Evolutionary conservation across 2,797 vertebrate species (phyloP).

Genomic region (Rallus crepitans): DNA sequence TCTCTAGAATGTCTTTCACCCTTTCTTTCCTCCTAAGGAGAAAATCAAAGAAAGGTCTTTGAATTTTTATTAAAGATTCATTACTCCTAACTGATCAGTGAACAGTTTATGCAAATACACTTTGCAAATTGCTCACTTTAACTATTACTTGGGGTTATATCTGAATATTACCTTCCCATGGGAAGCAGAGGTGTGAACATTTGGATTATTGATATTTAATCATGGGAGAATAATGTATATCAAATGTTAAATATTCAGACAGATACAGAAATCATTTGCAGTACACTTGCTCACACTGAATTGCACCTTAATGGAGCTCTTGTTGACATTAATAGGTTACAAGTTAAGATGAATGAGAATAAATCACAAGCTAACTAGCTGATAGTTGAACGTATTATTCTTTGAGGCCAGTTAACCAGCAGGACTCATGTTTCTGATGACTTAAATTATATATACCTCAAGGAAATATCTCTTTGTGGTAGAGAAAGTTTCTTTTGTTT

Average conservation of each 20-base stretch:
- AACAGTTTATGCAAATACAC: constrained; percentile 52
- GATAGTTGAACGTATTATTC: not conserved
- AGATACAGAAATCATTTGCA: constrained; percentile 42
- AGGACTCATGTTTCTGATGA: not conserved
- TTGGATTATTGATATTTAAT: constrained; percentile 39
- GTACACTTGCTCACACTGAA: not conserved
- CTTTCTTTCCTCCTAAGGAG: constrained; percentile 15
- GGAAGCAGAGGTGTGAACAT: constrained; percentile 34
- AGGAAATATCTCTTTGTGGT: not conserved
- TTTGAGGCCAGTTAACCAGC: constrained; percentile 12
- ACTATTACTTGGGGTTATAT: constrained; percentile 12
- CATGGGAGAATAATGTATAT: not conserved
- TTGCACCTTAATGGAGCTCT: constrained; percentile 13
- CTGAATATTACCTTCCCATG: constrained; percentile 12
- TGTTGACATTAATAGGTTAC: constrained; percentile 46
- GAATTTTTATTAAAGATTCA: constrained; percentile 57
- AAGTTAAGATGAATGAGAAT: constrained; percentile 27
- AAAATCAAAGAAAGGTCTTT: constrained; percentile 38
- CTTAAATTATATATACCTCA: not conserved
- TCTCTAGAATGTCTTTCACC: constrained; percentile 14
- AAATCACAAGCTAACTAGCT: constrained; percentile 23
- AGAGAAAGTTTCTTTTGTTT: not conserved
- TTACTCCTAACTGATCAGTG: constrained; percentile 33
- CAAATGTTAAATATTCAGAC: not conserved
- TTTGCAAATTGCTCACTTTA: constrained; percentile 41